phyloP scores from a whole-genome alignment of 2,888 invertebrate genomes.

The Apodemia duryi region DNA sequence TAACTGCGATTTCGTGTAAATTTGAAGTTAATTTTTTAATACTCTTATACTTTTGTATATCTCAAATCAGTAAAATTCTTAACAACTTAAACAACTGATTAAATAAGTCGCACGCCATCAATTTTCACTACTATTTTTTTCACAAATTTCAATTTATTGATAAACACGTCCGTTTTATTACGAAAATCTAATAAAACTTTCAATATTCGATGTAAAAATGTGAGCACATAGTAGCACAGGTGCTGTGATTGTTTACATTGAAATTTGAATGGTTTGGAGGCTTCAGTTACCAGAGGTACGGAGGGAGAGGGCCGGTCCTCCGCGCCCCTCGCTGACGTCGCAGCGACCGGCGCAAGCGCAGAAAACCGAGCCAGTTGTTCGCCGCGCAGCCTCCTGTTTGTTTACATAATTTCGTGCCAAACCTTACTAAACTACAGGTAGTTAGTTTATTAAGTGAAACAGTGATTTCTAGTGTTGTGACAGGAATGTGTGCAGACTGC shows the following conservation, averaged over 20 bases:
- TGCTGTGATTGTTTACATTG: slow-evolving; percentile 64
- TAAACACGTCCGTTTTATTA: neutral
- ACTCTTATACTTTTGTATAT: too few relatives aligned
- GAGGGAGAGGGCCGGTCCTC: slow-evolving; percentile 46
- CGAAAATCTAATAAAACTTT: neutral
- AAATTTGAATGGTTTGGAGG: slow-evolving; percentile 52
- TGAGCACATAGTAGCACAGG: slow-evolving; percentile 42
- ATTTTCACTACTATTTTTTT: too few relatives aligned
- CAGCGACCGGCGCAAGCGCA: slow-evolving; percentile 66
- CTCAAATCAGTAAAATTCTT: too few relatives aligned
- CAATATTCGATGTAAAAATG: neutral
- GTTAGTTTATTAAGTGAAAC: neutral
- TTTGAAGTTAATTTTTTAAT: too few relatives aligned
- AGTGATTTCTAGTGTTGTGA: neutral
- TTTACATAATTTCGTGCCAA: slow-evolving; percentile 46
- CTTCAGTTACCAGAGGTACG: slow-evolving; percentile 45
- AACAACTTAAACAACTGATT: too few relatives aligned
- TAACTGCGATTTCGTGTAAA: too few relatives aligned
- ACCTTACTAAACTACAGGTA: neutral
- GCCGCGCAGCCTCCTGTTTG: slow-evolving; percentile 76
- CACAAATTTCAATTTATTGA: neutral
- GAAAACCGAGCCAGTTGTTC: slow-evolving; percentile 66
- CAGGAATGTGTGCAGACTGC: neutral
- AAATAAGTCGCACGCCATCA: too few relatives aligned
- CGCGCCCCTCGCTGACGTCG: slow-evolving; percentile 41